Percentiles rank a stretch among this genome's conserved stretches.
These are phyloP conservation scores for Mnemiopsis leidyi DNA, from an alignment of 37 sponge, comb jelly and placozoan species.

Conservation along the genomic window DNA sequence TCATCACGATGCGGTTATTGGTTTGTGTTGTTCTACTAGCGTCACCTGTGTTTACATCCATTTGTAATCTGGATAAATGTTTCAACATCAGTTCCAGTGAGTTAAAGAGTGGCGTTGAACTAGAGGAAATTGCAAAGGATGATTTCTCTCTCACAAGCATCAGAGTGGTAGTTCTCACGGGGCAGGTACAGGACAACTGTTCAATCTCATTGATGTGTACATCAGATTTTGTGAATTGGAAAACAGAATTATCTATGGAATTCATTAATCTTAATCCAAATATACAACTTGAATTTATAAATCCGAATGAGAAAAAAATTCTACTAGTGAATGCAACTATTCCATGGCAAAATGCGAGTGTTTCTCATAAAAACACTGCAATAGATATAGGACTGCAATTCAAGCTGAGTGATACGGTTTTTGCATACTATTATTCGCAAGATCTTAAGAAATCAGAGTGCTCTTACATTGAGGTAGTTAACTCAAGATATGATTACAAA, in stretches of 20 bases:
- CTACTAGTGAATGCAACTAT: background rate
- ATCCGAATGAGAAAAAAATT: background rate
- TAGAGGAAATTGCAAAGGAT: background rate
- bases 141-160: background rate
- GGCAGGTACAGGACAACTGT: background rate
- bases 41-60: background rate
- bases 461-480: background rate
- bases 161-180: background rate
- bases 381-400: background rate
- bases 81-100: background rate
- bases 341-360: background rate
- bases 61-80: background rate
- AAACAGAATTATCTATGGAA: background rate
- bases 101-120: background rate
- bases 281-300: background rate
- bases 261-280: background rate
- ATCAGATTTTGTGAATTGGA: background rate
- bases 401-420: background rate
- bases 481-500: too few relatives aligned
- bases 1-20: background rate
- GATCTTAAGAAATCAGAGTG: background rate
- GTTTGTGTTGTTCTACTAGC: background rate
- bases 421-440: background rate
- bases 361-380: background rate
- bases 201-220: background rate